A percentile compares a stretch with the other conserved stretches of the same genome.
These are phyloP conservation scores for Menura novaehollandiae DNA, from an alignment of 2,113 vertebrate species.

Conservation along the genomic window DNA sequence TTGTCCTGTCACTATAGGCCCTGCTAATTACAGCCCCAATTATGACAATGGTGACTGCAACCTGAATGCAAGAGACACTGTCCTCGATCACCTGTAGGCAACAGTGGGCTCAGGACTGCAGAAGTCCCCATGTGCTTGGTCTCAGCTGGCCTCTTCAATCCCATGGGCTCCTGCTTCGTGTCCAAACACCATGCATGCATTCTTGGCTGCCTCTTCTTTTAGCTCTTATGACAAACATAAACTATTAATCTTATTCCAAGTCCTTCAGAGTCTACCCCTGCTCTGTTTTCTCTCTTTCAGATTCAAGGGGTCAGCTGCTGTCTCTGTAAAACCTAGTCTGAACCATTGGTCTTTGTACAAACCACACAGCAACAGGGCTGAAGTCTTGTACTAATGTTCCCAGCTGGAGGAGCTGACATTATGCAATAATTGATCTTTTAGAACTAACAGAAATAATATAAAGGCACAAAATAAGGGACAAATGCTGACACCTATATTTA, in stretches of 20 bases:
- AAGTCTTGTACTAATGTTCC: neutral
- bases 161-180: neutral
- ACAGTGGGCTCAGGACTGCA: neutral
- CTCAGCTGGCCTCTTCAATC: neutral
- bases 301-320: neutral
- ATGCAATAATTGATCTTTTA: neutral
- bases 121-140: neutral
- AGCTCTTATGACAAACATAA: neutral
- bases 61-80: neutral
- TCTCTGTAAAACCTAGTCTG: neutral
- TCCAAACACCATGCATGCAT: neutral
- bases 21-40: neutral
- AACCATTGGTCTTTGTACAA: neutral
- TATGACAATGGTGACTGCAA: neutral
- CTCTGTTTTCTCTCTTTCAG: neutral
- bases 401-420: neutral
- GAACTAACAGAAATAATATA: neutral
- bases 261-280: neutral
- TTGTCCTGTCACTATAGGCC: neutral
- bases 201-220: neutral
- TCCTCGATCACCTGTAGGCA: neutral
- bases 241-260: neutral
- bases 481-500: neutral
- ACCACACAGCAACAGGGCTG: neutral
- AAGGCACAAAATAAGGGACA: neutral